phyloP scores from a whole-genome alignment of 2,888 invertebrate genomes.

The Shargacucullia verbasci region DNA sequence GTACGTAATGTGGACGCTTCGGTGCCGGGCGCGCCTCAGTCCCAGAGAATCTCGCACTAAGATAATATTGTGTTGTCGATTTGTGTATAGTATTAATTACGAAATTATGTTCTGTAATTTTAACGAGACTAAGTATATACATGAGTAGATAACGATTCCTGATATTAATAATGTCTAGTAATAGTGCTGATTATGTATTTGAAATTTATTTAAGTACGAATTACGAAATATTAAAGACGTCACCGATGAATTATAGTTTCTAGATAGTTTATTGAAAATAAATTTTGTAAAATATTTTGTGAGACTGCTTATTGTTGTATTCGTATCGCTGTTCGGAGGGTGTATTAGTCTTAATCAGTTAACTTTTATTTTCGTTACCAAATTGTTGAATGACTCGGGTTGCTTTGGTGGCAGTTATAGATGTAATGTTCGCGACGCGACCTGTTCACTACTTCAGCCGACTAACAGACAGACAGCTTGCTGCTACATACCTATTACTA shows the following conservation, averaged over 20 bases:
- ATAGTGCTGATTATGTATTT: slow-evolving; percentile 87
- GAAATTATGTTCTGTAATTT: slow-evolving; percentile 87
- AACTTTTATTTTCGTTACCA: slow-evolving; percentile 88
- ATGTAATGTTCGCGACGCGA: slow-evolving; percentile 69
- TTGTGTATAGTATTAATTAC: slow-evolving; percentile 89
- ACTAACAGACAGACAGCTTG: slow-evolving; percentile 40
- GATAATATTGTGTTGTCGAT: slow-evolving; percentile 86
- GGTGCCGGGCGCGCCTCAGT: slow-evolving; percentile 75
- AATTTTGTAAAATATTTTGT: slow-evolving; percentile 88
- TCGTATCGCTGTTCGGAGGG: slow-evolving; percentile 84
- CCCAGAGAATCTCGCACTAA: slow-evolving; percentile 88
- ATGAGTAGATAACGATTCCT: slow-evolving; percentile 88
- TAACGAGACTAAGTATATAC: slow-evolving; percentile 87
- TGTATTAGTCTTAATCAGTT: slow-evolving; percentile 84
- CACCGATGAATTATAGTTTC: slow-evolving; percentile 85
- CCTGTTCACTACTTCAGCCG: slow-evolving; percentile 36
- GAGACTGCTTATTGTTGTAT: slow-evolving; percentile 90
- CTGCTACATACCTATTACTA: slow-evolving; percentile 64
- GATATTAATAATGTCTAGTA: slow-evolving; percentile 87
- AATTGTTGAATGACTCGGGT: slow-evolving; percentile 86
- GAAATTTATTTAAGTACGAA: slow-evolving; percentile 83
- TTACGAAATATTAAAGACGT: slow-evolving; percentile 82
- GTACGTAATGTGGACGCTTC: slow-evolving; percentile 83
- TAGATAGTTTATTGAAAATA: slow-evolving; percentile 86
- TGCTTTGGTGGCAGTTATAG: slow-evolving; percentile 84